These are phyloP conservation scores for Megalops atlanticus DNA, from an alignment of 2,113 vertebrate genomes.

Conservation along the genomic window DNA sequence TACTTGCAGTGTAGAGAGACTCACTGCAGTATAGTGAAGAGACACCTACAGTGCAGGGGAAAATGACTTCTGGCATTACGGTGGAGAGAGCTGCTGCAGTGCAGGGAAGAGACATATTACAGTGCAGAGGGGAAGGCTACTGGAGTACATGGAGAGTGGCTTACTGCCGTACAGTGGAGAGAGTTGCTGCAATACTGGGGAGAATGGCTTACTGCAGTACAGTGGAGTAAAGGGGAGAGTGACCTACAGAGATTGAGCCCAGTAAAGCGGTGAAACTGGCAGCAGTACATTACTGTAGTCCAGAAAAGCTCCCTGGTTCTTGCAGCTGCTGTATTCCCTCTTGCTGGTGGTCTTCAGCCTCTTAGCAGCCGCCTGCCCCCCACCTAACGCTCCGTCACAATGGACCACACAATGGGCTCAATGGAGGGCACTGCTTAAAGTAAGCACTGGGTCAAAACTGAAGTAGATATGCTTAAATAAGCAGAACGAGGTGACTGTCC, in stretches of 20 bases:
- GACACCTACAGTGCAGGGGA: neutral
- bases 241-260: neutral
- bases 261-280: neutral
- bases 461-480: constrained; percentile 67
- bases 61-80: neutral
- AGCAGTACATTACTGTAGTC: neutral
- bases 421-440: constrained; percentile 50
- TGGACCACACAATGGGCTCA: constrained; percentile 66
- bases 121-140: neutral
- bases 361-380: constrained; percentile 42
- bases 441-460: constrained; percentile 57
- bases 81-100: neutral
- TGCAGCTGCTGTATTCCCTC: constrained; percentile 36
- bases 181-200: too few species aligned
- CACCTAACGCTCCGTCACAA: constrained; percentile 38
- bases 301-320: constrained; percentile 17
- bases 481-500: constrained; percentile 52
- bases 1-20: too few species aligned
- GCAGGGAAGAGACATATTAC: neutral
- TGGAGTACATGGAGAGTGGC: neutral
- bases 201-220: too few species aligned
- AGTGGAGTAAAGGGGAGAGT: neutral
- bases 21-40: neutral
- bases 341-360: constrained; percentile 58
- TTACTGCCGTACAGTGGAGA: neutral